phyloP scores from a whole-genome alignment of 2,797 vertebrate genomes.

The Rhyacichthys aspro region DNA sequence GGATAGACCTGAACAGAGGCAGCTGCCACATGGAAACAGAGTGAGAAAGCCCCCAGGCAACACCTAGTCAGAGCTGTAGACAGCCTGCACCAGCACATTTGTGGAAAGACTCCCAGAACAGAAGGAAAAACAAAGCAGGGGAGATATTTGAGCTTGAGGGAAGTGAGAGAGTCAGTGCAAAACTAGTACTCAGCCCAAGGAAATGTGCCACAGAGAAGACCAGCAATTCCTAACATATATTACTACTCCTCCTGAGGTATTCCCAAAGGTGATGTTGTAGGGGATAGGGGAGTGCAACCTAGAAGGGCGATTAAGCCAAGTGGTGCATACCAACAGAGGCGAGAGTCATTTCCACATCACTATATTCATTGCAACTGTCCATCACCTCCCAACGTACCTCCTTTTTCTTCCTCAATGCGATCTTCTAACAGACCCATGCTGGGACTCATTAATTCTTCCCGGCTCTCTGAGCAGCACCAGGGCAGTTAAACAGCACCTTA shows the following conservation, averaged over 20 bases:
- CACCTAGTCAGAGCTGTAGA: conserved; percentile 4
- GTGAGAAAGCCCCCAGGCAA: conserved; percentile 7
- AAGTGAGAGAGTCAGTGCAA: neutral
- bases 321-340: conserved; percentile 6
- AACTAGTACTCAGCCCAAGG: conserved; percentile 6
- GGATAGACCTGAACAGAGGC: conserved; percentile 3
- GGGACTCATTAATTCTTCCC: conserved; percentile 20
- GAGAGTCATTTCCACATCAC: conserved; percentile 3
- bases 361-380: conserved; percentile 21
- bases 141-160: neutral
- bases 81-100: neutral
- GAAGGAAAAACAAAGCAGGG: neutral
- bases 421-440: conserved; percentile 8
- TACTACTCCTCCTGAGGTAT: neutral
- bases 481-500: neutral
- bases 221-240: neutral
- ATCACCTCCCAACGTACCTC: neutral
- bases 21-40: conserved; percentile 2
- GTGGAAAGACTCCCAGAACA: neutral
- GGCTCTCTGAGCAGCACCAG: conserved; percentile 13
- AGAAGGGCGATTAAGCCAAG: neutral
- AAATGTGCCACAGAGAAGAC: conserved; percentile 4
- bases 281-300: neutral
- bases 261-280: neutral
- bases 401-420: neutral